Conservation (phyloP, 2,888 invertebrate genomes). For the Lobophora halterata region DNA sequence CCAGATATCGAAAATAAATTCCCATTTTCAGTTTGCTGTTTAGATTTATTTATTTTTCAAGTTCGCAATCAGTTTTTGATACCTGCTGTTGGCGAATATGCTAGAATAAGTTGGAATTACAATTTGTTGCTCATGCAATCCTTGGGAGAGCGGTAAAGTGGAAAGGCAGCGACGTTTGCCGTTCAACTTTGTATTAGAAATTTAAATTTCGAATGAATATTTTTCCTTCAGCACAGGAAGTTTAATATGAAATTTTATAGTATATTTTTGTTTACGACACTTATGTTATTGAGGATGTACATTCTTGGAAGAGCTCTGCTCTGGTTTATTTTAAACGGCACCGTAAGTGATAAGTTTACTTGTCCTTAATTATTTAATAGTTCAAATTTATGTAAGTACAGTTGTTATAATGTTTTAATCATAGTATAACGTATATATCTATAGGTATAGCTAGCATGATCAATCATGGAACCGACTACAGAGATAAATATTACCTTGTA, state of each 20-base stretch:
- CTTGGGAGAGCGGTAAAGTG: slow-evolving; percentile 6
- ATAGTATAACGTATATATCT: too few species aligned
- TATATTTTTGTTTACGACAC: too few species aligned
- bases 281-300: too few species aligned
- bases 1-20: slow-evolving; percentile 52
- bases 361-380: too few species aligned
- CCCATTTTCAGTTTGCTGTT: slow-evolving; percentile 37
- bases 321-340: too few species aligned
- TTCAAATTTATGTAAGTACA: too few species aligned
- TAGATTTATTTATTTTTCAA: slow-evolving; percentile 23
- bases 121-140: slow-evolving; percentile 19
- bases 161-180: slow-evolving; percentile 9
- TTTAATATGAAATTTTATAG: slow-evolving; percentile 6
- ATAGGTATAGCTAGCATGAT: too few species aligned
- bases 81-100: slow-evolving; percentile 10
- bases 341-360: too few species aligned
- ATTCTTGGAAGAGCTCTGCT: too few species aligned
- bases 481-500: too few species aligned
- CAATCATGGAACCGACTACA: too few species aligned
- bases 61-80: slow-evolving; percentile 24
- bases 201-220: slow-evolving; percentile 20
- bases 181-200: slow-evolving; percentile 21
- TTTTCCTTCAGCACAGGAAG: slow-evolving; percentile 19
- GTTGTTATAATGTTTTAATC: too few species aligned
- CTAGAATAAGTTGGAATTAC: slow-evolving; percentile 18